A percentile compares a stretch with the other conserved stretches of the same genome.
phyloP scores from a whole-genome alignment of 2,113 vertebrate species.

The Gobiocypris rarus region DNA sequence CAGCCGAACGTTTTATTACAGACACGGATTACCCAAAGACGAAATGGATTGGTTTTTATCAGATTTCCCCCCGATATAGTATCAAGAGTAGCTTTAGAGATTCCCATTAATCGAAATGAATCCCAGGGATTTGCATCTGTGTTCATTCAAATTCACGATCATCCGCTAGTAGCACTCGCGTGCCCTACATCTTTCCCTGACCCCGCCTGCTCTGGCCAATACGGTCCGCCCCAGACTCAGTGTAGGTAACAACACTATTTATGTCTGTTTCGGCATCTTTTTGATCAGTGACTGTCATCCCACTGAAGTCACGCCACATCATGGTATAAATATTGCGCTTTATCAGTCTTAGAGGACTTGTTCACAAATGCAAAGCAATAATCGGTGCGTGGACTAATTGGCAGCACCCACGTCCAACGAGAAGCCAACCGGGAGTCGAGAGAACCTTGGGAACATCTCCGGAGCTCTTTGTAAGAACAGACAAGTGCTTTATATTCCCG shows the following conservation, averaged over 20 bases:
- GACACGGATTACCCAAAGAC: background rate
- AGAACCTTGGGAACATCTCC: background rate
- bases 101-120: constrained; percentile 1
- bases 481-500: constrained; percentile 1
- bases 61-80: background rate
- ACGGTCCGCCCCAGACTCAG: constrained; percentile 42
- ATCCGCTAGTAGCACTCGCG: constrained; percentile 12
- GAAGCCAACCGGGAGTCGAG: constrained; percentile 11
- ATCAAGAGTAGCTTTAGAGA: background rate
- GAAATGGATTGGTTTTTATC: background rate
- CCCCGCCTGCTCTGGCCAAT: constrained; percentile 25
- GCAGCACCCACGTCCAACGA: background rate
- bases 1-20: background rate
- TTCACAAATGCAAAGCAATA: background rate
- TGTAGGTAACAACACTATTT: constrained; percentile 29
- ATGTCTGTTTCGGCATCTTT: constrained; percentile 9
- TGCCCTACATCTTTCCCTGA: constrained; percentile 38
- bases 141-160: constrained; percentile 18
- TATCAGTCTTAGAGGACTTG: background rate
- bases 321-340: background rate
- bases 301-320: background rate
- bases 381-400: constrained; percentile 7
- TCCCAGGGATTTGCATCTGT: constrained; percentile 6
- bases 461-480: background rate
- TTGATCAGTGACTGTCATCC: background rate